phyloP scores from a whole-genome alignment of 2,113 vertebrate species.

The Siphamia tubifer region DNA sequence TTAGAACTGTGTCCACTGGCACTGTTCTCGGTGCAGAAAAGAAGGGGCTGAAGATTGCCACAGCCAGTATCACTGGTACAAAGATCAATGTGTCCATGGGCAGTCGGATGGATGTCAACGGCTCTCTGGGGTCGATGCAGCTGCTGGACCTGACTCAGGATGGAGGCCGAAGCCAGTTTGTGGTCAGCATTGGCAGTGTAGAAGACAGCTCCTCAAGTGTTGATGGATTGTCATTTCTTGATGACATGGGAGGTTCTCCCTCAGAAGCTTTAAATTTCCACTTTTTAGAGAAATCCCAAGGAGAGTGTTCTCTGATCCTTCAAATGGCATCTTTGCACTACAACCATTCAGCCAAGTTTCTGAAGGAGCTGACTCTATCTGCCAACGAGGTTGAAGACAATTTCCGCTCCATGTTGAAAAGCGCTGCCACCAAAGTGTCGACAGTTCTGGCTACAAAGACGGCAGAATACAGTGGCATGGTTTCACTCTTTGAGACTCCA shows the following conservation, averaged over 20 bases:
- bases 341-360: conserved; percentile 94
- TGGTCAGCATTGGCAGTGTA: conserved; percentile 92
- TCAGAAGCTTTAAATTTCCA: conserved; percentile 91
- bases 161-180: conserved; percentile 86
- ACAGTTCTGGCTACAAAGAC: conserved; percentile 93
- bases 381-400: conserved; percentile 96
- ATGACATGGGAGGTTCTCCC: conserved; percentile 64
- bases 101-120: conserved; percentile 85
- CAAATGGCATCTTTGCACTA: conserved; percentile 97
- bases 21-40: conserved; percentile 85
- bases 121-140: conserved; percentile 93
- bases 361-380: conserved; percentile 91
- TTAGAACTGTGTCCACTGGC: conserved; percentile 86
- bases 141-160: conserved; percentile 93
- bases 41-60: conserved; percentile 93
- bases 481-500: conserved; percentile 90
- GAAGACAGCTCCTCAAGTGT: conserved; percentile 54
- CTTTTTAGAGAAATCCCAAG: conserved; percentile 85
- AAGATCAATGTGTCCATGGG: conserved; percentile 96
- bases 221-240: conserved; percentile 70
- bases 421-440: conserved; percentile 93
- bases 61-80: conserved; percentile 91
- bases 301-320: conserved; percentile 89
- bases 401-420: conserved; percentile 93
- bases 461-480: conserved; percentile 95